A percentile compares a stretch with the other conserved stretches of the same genome.
phyloP scores from a whole-genome alignment of 2,113 vertebrate species.

The Ahaetulla prasina region DNA sequence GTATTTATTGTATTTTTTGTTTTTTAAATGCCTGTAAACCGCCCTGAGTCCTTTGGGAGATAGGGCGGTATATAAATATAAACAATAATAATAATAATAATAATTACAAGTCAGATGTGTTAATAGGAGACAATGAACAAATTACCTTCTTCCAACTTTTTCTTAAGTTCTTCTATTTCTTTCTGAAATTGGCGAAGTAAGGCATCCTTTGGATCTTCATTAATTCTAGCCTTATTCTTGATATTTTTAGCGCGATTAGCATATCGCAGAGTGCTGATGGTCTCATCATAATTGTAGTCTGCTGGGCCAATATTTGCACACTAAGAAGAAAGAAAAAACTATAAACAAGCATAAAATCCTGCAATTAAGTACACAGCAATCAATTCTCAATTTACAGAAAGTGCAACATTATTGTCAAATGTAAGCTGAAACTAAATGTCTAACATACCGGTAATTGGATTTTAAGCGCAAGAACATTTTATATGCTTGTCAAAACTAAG shows the following conservation, averaged over 20 bases:
- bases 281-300: constrained; percentile 98
- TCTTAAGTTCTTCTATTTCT: constrained; percentile 97
- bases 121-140: not conserved
- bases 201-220: constrained; percentile 98
- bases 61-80: no score
- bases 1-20: no score
- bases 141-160: constrained; percentile 94
- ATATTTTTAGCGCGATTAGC: constrained; percentile 98
- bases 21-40: no score
- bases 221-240: constrained; percentile 98
- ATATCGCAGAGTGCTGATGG: constrained; percentile 96
- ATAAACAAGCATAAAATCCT: not conserved
- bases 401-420: not conserved
- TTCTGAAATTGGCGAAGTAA: constrained; percentile 95
- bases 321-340: constrained; percentile 58
- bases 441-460: not conserved
- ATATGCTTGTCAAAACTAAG: not conserved
- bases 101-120: not conserved
- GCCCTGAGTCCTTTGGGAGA: no score
- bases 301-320: constrained; percentile 98
- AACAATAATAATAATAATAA: no score
- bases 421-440: not conserved
- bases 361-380: not conserved
- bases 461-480: not conserved
- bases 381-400: not conserved